phyloP scores from a whole-genome alignment of 2,113 vertebrate genomes.

The Furnarius figulus region DNA sequence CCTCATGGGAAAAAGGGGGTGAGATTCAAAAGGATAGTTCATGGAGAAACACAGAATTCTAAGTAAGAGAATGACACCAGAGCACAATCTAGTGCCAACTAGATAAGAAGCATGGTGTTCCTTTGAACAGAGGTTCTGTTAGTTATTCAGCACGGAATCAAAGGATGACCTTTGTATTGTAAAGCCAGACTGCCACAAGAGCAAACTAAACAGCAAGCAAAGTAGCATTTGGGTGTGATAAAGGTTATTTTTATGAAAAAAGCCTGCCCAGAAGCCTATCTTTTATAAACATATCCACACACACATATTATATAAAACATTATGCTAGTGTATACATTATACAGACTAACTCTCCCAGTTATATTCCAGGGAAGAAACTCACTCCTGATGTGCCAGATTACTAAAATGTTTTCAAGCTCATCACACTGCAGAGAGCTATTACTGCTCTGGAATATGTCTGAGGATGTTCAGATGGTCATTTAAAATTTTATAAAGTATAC shows the following conservation, averaged over 20 bases:
- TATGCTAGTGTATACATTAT: background rate
- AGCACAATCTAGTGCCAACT: background rate
- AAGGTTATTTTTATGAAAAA: background rate
- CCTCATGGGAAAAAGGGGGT: background rate
- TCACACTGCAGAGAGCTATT: background rate
- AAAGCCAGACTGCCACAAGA: background rate
- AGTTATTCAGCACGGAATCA: background rate
- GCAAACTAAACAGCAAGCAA: background rate
- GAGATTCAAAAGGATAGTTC: background rate
- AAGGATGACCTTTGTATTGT: background rate
- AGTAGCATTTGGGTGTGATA: background rate
- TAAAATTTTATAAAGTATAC: background rate
- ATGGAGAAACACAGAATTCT: background rate
- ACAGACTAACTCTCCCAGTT: background rate
- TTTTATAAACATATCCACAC: background rate
- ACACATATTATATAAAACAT: background rate
- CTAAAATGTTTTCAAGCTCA: background rate
- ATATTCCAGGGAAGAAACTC: background rate
- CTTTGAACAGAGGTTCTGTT: background rate
- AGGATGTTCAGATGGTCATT: background rate
- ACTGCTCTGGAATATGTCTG: background rate
- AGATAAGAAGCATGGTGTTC: background rate
- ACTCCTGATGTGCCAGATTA: background rate
- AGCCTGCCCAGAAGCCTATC: background rate
- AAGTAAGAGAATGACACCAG: background rate